Percentiles rank a stretch among this genome's conserved stretches.
These are phyloP conservation scores for Tetrao urogallus DNA, from an alignment of 2,113 vertebrate genomes.

Conservation along the genomic window DNA sequence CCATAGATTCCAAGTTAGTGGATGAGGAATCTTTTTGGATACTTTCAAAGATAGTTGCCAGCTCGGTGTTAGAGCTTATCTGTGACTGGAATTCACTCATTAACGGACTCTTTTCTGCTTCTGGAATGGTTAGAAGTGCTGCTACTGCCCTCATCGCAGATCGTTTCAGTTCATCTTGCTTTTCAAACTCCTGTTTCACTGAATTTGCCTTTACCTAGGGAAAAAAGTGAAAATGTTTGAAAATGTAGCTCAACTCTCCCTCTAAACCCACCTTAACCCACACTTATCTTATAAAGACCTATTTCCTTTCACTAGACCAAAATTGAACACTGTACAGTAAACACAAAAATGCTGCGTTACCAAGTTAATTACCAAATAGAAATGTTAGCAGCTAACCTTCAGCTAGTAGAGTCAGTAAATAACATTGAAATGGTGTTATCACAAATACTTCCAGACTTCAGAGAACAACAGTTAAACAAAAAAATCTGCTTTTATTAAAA, in stretches of 20 bases:
- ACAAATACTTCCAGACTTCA: not conserved
- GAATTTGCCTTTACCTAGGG: slow-evolving; percentile 96
- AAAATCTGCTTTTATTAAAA: not conserved
- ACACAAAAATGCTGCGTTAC: not conserved
- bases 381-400: not conserved
- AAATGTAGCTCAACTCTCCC: not conserved
- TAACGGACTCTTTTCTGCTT: slow-evolving; percentile 97
- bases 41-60: slow-evolving; percentile 98
- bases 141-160: slow-evolving; percentile 98
- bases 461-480: not conserved
- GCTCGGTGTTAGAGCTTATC: slow-evolving; percentile 98
- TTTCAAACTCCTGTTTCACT: slow-evolving; percentile 98
- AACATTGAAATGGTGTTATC: not conserved
- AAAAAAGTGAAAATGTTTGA: not conserved
- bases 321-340: not conserved
- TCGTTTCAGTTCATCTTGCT: slow-evolving; percentile 97
- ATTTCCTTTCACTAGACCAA: not conserved
- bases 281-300: not conserved
- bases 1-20: slow-evolving; percentile 98
- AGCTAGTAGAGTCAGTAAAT: not conserved
- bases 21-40: slow-evolving; percentile 98
- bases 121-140: slow-evolving; percentile 96
- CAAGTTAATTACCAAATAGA: not conserved
- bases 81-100: slow-evolving; percentile 99
- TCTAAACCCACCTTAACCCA: not conserved